phyloP scores from a whole-genome alignment of 2,797 vertebrate species.

The Anabacerthia variegaticeps region DNA sequence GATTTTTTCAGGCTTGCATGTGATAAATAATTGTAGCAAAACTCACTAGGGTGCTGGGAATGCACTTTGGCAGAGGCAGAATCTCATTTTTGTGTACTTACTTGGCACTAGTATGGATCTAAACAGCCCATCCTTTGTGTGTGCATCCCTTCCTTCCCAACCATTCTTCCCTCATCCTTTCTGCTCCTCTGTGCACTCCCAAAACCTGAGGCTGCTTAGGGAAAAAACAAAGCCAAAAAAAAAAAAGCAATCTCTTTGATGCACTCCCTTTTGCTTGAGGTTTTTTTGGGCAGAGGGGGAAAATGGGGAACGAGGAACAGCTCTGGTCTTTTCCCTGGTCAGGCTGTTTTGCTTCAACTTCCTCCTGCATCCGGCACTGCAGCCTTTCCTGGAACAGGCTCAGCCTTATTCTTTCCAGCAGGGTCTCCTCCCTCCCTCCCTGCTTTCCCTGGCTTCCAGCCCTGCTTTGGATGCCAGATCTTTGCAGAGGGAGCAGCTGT shows the following conservation, averaged over 20 bases:
- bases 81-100: background rate
- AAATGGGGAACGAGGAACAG: background rate
- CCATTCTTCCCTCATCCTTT: background rate
- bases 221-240: fast-evolving
- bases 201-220: background rate
- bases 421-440: constrained; percentile 10
- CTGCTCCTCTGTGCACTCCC: background rate
- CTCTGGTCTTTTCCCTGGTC: background rate
- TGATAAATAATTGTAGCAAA: background rate
- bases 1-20: background rate
- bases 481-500: constrained; percentile 51
- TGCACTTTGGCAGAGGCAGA: background rate
- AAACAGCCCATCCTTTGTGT: fast-evolving
- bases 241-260: background rate
- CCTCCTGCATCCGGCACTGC: background rate
- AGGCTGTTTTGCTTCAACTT: background rate
- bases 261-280: background rate
- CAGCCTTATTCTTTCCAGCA: constrained; percentile 2
- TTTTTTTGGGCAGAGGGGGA: background rate
- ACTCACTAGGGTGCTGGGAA: background rate
- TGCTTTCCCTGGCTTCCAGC: background rate
- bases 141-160: background rate
- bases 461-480: constrained; percentile 31
- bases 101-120: background rate
- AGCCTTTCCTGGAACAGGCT: background rate